Evolutionary conservation across 2,888 invertebrate species (phyloP).

Genomic region (Amblyjoppa proteus): DNA sequence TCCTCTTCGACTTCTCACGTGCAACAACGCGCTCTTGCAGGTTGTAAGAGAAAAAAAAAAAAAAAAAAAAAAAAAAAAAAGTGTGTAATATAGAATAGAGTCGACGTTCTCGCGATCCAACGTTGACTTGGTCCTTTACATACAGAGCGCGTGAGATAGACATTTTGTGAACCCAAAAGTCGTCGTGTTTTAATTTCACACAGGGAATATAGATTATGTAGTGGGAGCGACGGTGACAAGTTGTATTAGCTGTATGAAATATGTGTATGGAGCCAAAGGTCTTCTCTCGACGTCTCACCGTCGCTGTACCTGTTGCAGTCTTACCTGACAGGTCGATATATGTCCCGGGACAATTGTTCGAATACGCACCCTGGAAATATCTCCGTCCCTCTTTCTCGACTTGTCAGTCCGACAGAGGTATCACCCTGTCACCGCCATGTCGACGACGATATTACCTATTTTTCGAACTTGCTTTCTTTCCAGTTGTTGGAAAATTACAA

Average conservation of each 20-base stretch:
- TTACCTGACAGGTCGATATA: slow-evolving; percentile 67
- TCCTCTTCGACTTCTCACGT: slow-evolving; percentile 30
- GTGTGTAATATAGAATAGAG: slow-evolving; percentile 38
- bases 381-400: slow-evolving; percentile 43
- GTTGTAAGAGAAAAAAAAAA: neutral
- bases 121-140: slow-evolving; percentile 33
- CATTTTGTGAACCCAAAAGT: slow-evolving; percentile 50
- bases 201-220: slow-evolving; percentile 20
- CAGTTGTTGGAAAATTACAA: too few relatives aligned
- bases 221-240: slow-evolving; percentile 30
- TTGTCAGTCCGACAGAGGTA: slow-evolving; percentile 60
- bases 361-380: slow-evolving; percentile 42
- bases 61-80: slow-evolving; percentile 21
- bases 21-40: neutral
- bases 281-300: slow-evolving; percentile 12
- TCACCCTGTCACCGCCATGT: slow-evolving; percentile 61
- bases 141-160: slow-evolving; percentile 21
- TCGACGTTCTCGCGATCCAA: slow-evolving; percentile 43
- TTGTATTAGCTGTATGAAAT: slow-evolving; percentile 52
- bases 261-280: slow-evolving; percentile 3
- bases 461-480: neutral
- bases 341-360: slow-evolving; percentile 55
- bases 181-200: slow-evolving; percentile 43
- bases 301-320: slow-evolving; percentile 66
- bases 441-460: slow-evolving; percentile 43